These are phyloP conservation scores for Dryadula phaetusa DNA, from an alignment of 2,888 invertebrate species.

Conservation along the genomic window DNA sequence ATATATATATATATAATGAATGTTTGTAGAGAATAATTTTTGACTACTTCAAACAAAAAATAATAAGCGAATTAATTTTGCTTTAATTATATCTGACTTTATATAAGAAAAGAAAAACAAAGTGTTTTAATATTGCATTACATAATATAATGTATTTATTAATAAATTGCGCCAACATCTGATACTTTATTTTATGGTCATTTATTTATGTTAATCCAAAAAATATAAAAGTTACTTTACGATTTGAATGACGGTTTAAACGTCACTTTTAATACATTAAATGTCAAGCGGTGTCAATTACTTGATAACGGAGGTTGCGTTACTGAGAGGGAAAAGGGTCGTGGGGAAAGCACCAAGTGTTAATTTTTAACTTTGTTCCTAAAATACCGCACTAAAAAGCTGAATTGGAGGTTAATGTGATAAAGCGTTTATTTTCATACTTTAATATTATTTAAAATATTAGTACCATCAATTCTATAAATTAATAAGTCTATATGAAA, in stretches of 20 bases:
- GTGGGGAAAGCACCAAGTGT: background rate
- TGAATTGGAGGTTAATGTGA: background rate
- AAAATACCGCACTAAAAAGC: background rate
- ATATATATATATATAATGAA: no score
- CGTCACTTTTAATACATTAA: conserved; percentile 1
- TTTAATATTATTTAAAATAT: background rate
- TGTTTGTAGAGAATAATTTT: no score
- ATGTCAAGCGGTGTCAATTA: conserved; percentile 16
- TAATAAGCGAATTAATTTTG: no score
- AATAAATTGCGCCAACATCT: no score
- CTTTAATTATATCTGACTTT: no score
- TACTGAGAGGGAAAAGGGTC: background rate
- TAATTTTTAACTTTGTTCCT: background rate
- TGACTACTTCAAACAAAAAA: no score
- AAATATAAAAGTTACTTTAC: background rate
- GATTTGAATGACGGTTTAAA: background rate
- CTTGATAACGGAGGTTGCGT: background rate
- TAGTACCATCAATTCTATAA: no score
- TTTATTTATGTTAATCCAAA: background rate
- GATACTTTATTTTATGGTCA: no score
- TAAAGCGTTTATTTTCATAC: background rate
- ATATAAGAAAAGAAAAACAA: no score
- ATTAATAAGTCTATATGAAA: no score
- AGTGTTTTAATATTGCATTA: no score
- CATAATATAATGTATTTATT: no score